Evolutionary conservation across 2,113 vertebrate genomes (phyloP).

Genomic region (Laticauda colubrina): DNA sequence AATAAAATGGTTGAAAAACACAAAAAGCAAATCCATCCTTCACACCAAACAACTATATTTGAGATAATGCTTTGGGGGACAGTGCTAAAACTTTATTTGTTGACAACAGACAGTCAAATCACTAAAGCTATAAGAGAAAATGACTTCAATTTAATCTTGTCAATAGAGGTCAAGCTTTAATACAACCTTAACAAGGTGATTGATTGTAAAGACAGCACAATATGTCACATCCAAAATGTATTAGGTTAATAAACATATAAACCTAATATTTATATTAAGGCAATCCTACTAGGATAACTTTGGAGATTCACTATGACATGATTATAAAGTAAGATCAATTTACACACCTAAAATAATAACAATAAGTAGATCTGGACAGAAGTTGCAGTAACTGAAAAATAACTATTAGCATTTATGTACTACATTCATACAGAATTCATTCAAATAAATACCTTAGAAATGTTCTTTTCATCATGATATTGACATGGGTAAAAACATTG

Average conservation of each 20-base stretch:
- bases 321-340: slow-evolving; percentile 25
- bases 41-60: slow-evolving; percentile 45
- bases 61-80: slow-evolving; percentile 53
- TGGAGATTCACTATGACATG: background rate
- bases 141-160: slow-evolving; percentile 55
- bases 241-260: slow-evolving; percentile 47
- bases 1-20: slow-evolving; percentile 50
- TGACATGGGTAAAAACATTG: background rate
- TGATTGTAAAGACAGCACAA: slow-evolving; percentile 3
- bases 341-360: background rate
- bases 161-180: slow-evolving; percentile 52
- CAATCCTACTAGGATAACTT: background rate
- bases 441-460: background rate
- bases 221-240: slow-evolving; percentile 28
- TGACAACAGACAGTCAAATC: slow-evolving; percentile 52
- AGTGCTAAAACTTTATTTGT: slow-evolving; percentile 50
- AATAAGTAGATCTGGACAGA: background rate
- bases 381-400: background rate
- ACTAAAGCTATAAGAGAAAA: slow-evolving; percentile 53
- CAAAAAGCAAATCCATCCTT: slow-evolving; percentile 42
- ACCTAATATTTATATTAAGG: slow-evolving; percentile 38
- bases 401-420: background rate
- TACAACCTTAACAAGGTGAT: slow-evolving; percentile 47
- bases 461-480: background rate
- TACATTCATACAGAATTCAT: background rate